Evolutionary conservation across 2,797 vertebrate species (phyloP).

Genomic region (Premnoplex brunnescens): DNA sequence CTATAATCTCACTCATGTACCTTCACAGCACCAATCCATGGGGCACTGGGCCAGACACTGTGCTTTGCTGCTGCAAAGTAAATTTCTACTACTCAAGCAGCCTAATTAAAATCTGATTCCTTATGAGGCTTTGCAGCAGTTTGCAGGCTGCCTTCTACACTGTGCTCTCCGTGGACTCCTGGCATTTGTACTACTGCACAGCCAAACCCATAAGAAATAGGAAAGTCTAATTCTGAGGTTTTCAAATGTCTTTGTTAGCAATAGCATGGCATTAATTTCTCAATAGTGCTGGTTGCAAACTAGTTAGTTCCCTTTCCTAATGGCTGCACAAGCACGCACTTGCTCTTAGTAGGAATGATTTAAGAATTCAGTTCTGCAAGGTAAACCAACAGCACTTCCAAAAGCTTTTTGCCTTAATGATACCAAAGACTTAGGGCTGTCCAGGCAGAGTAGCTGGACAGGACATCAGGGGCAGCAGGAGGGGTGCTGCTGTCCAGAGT

Average conservation of each 20-base stretch:
- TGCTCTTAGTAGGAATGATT: neutral
- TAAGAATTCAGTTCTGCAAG: neutral
- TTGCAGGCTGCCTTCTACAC: neutral
- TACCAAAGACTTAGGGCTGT: neutral
- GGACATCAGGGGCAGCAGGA: neutral
- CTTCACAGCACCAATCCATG: neutral
- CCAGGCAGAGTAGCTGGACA: neutral
- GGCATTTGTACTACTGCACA: neutral
- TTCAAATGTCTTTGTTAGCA: neutral
- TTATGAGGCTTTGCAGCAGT: neutral
- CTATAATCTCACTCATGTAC: accelerated
- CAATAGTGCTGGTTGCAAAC: neutral
- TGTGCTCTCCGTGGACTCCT: neutral
- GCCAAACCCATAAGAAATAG: neutral
- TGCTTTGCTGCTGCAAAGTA: neutral
- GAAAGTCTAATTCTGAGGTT: neutral
- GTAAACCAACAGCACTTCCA: neutral
- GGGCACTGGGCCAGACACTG: accelerated
- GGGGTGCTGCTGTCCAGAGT: neutral
- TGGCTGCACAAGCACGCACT: neutral
- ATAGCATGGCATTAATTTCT: neutral
- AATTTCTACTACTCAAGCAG: neutral
- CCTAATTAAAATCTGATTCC: neutral
- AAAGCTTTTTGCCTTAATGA: neutral
- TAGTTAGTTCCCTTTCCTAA: neutral